Conservation (phyloP, 2,888 invertebrate species). For the Morpho helenor region DNA sequence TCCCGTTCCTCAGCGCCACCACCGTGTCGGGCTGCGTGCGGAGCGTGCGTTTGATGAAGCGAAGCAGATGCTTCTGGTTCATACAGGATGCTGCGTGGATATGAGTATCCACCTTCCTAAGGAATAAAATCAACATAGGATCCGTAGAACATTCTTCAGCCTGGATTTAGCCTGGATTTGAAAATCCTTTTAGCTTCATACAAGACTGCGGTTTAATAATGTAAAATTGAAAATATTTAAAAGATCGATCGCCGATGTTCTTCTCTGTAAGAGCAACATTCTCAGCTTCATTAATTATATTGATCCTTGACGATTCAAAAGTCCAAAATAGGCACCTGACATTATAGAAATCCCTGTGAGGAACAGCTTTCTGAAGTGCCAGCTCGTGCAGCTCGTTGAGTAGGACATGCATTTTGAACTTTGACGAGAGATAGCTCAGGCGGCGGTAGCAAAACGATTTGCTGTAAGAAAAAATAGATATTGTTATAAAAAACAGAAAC, state of each 20-base stretch:
- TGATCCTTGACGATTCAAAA: too few species aligned
- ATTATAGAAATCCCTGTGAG: constrained; percentile 99
- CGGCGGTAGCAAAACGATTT: constrained; percentile 99
- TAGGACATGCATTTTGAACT: constrained; percentile 97
- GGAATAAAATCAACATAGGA: constrained; percentile 6
- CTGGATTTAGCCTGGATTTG: too few species aligned
- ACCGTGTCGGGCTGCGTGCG: constrained; percentile 89
- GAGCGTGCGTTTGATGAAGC: constrained; percentile 98
- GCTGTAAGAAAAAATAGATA: constrained; percentile 71
- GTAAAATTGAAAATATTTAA: too few species aligned
- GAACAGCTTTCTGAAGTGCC: constrained; percentile 97
- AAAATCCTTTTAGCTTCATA: too few species aligned
- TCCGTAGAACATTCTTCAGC: neutral
- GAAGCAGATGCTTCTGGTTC: constrained; percentile 99
- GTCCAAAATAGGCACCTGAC: constrained; percentile 82
- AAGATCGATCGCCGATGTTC: too few species aligned
- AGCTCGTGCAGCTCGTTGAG: constrained; percentile 97
- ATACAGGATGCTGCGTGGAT: constrained; percentile 99
- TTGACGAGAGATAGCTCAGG: constrained; percentile 95
- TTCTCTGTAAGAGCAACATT: too few species aligned
- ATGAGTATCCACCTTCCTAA: constrained; percentile 96
- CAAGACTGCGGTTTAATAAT: too few species aligned
- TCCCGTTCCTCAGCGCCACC: constrained; percentile 75
- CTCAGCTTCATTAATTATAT: too few species aligned
- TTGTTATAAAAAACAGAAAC: too few species aligned